Evolutionary conservation across 2,888 invertebrate species (phyloP).

Genomic region (Camptogramma bilineatum): DNA sequence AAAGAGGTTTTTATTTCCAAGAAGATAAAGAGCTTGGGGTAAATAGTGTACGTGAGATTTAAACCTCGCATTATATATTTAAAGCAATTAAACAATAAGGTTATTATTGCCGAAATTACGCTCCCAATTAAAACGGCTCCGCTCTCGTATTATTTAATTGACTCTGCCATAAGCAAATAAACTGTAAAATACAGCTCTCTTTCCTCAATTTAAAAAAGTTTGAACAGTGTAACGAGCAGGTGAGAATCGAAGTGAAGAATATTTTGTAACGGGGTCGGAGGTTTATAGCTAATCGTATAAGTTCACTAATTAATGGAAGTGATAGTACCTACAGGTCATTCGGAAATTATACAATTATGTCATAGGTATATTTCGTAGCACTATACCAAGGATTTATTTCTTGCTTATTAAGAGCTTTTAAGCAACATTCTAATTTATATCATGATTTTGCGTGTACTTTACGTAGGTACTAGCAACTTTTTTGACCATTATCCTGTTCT

Average conservation of each 20-base stretch:
- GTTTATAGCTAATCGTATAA: slow-evolving; percentile 33
- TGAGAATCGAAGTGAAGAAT: slow-evolving; percentile 42
- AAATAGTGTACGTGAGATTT: slow-evolving; percentile 30
- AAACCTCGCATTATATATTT: slow-evolving; percentile 41
- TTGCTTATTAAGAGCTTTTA: neutral
- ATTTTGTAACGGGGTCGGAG: slow-evolving; percentile 34
- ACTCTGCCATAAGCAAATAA: slow-evolving; percentile 46
- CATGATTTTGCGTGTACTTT: no score
- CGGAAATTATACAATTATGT: slow-evolving; percentile 4
- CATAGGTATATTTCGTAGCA: neutral
- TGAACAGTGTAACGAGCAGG: slow-evolving; percentile 41
- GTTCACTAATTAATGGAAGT: slow-evolving; percentile 26
- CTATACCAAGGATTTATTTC: neutral
- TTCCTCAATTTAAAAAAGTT: slow-evolving; percentile 46
- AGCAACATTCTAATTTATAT: neutral
- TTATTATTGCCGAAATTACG: slow-evolving; percentile 49
- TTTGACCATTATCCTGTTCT: neutral
- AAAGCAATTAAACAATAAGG: slow-evolving; percentile 53
- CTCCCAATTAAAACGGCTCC: slow-evolving; percentile 45
- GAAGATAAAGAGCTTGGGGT: slow-evolving; percentile 33
- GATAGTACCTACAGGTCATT: slow-evolving; percentile 14
- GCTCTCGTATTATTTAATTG: slow-evolving; percentile 44
- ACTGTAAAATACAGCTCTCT: slow-evolving; percentile 43
- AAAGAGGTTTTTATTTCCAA: slow-evolving; percentile 31
- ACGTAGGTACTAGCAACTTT: neutral